phyloP scores from a whole-genome alignment of 2,888 invertebrate genomes.

The Drosophila limbata region DNA sequence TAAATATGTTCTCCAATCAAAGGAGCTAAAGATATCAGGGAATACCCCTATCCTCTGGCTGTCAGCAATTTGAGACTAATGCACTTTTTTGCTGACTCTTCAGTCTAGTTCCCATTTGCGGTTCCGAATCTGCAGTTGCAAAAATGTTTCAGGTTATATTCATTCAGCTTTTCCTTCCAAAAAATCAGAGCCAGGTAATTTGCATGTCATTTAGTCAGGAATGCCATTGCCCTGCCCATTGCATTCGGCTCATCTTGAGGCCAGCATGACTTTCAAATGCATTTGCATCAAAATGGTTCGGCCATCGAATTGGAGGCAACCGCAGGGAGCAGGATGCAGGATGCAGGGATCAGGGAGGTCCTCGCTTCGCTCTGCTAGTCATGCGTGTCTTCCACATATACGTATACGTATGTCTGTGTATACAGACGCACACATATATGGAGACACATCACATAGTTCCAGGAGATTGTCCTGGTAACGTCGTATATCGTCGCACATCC shows the following conservation, averaged over 20 bases:
- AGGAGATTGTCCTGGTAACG: slow-evolving; percentile 58
- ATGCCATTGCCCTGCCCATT: slow-evolving; percentile 6
- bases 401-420: slow-evolving; percentile 1
- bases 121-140: slow-evolving; percentile 3
- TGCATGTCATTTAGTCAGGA: slow-evolving; percentile 67
- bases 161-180: slow-evolving; percentile 2
- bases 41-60: background rate
- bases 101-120: background rate
- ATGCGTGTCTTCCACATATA: slow-evolving; percentile 62
- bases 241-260: slow-evolving; percentile 36
- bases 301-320: slow-evolving; percentile 9
- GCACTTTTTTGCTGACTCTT: slow-evolving; percentile 14
- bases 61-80: slow-evolving; percentile 33
- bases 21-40: background rate
- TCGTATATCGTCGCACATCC: slow-evolving; percentile 75
- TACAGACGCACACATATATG: slow-evolving; percentile 27
- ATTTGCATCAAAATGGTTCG: slow-evolving; percentile 73
- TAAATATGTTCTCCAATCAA: background rate
- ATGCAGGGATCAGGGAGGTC: slow-evolving; percentile 4
- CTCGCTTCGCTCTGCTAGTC: slow-evolving; percentile 62
- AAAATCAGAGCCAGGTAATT: slow-evolving; percentile 65
- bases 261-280: slow-evolving; percentile 64
- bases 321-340: background rate
- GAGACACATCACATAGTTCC: slow-evolving; percentile 17
- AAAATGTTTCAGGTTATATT: slow-evolving; percentile 4